Conservation (phyloP, 2,113 vertebrate species). For the Plestiodon gilberti region DNA sequence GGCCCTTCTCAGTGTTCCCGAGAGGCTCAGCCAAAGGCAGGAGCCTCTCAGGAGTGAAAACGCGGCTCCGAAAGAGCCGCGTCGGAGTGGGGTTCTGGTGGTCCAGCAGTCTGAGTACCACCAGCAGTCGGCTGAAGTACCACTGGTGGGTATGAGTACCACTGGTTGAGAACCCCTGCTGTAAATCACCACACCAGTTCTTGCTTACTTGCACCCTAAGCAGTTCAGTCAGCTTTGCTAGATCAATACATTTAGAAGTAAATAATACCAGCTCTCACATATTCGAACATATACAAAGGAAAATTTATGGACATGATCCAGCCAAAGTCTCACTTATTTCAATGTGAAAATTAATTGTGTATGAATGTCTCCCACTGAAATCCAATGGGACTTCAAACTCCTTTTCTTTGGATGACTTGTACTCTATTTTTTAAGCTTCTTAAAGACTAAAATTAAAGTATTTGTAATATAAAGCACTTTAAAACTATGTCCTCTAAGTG, state of each 20-base stretch:
- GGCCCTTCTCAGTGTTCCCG: too few relatives aligned
- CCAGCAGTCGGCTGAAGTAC: too few relatives aligned
- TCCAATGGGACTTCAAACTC: background rate
- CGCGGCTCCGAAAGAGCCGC: too few relatives aligned
- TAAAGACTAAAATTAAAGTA: slow-evolving; percentile 17
- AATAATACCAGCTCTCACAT: background rate
- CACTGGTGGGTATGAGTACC: too few relatives aligned
- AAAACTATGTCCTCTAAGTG: rapidly evolving
- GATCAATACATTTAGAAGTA: background rate
- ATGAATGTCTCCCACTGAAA: background rate
- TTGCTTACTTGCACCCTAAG: background rate
- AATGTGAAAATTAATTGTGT: background rate
- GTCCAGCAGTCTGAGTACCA: too few relatives aligned
- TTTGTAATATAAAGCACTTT: slow-evolving; percentile 3
- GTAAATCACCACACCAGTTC: background rate
- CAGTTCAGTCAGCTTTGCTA: background rate
- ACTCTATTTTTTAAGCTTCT: background rate
- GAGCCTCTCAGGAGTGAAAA: too few relatives aligned
- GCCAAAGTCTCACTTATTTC: background rate
- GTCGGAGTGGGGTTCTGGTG: too few relatives aligned
- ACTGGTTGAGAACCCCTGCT: too few relatives aligned
- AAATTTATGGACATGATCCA: background rate
- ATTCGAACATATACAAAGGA: background rate
- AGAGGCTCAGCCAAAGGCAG: too few relatives aligned
- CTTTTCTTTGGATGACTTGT: background rate